Base-by-base conservation (phyloP, 2,797 vertebrate genomes). In the Lemur catta region DNA sequence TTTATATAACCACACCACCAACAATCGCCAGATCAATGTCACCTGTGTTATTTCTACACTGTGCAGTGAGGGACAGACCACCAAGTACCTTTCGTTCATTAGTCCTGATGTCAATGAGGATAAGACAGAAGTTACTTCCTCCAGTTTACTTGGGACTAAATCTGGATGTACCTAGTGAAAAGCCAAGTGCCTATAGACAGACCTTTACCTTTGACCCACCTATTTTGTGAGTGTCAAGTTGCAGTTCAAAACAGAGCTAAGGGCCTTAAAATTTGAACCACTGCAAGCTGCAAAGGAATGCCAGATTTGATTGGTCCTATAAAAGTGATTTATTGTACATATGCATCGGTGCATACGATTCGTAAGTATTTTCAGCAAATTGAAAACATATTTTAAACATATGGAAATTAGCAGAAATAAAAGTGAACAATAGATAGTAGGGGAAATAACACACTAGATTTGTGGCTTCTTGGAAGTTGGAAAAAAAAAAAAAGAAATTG, bases 361-460 rank as follows among this genome's bases (percentile, higher is more conserved):
- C 88, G 81, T 95, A 61, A 96, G 57, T 90, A 90, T 91, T 97
- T 94, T 80, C 46, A 86, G 30, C 72, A 96, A 96, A 97, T 61
- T 91, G 50, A 96, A 98, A 97, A 72, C 91, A 94, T 75, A 94
- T 91, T 96, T 93, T 93, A 96, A 92, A 84, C 22, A 28, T 93
- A 95, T 80, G 30, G 50, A 98, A 97, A 97, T 96, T 87, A 93
- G 55, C 41, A 90, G 86, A 63, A 96, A 94, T 78, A 28, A 97
- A 97, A 81, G 52, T 4, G 79, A 86, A 80, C 63, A 96, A 75
- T 67, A 92, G 76, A 84, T 85, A 94, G 88, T 89, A 84, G 89
- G 43, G 35, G 52, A 96, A 84, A 91, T 89, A 95, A 69, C 86
- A 80, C 81, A 76, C 79, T 97, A 69, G 89, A 96, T 97, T 92